phyloP scores from a whole-genome alignment of 2,797 vertebrate genomes.

The Intellagama lesueurii region DNA sequence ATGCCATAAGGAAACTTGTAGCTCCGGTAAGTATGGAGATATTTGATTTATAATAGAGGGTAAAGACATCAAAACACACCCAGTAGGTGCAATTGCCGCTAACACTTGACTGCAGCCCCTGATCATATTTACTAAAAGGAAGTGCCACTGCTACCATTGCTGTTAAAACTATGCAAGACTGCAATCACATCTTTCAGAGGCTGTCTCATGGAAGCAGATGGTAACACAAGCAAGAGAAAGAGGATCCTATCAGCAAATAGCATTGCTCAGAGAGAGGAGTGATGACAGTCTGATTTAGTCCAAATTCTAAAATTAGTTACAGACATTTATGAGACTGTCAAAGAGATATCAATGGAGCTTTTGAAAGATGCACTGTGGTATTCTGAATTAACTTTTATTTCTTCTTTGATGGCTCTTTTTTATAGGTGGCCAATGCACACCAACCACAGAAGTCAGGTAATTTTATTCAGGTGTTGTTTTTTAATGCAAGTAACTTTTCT shows the following conservation, averaged over 20 bases:
- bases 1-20: background rate
- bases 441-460: slow-evolving; percentile 47
- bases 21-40: background rate
- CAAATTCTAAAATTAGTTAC: slow-evolving; percentile 24
- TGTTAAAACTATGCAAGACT: background rate
- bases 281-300: slow-evolving; percentile 20
- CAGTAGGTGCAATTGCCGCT: background rate
- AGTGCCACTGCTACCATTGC: background rate
- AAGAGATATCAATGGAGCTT: slow-evolving; percentile 51
- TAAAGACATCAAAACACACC: background rate
- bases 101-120: background rate
- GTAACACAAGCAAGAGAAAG: slow-evolving; percentile 13
- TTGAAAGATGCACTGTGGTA: slow-evolving; percentile 59
- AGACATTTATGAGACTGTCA: slow-evolving; percentile 42
- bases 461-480: slow-evolving; percentile 57
- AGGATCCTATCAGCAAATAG: background rate
- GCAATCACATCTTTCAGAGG: background rate
- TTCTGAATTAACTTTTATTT: slow-evolving; percentile 50
- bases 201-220: slow-evolving; percentile 17
- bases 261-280: background rate
- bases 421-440: slow-evolving; percentile 50
- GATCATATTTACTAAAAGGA: background rate
- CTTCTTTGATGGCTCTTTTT: slow-evolving; percentile 43
- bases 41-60: background rate
- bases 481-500: slow-evolving; percentile 16